Base-by-base conservation (phyloP, 2,797 vertebrate genomes). In the Leptoclinus maculatus region DNA sequence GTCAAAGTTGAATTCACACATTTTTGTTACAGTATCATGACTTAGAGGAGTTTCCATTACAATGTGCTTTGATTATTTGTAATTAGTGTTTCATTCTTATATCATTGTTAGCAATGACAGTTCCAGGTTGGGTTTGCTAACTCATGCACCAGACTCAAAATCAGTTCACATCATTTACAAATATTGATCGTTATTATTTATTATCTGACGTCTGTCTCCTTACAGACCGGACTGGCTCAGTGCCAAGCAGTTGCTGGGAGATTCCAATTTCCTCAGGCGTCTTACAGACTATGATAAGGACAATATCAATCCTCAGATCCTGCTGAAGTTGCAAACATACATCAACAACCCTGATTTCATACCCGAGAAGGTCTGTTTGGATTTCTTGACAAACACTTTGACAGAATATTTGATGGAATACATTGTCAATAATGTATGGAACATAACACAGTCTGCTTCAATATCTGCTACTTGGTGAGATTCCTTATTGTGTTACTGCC, bases 221-320 rank as follows among this genome's bases (percentile, higher is more conserved):
- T 69, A 87, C 87, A 97, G 96, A 83, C 92, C 95, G 36, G 96
- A 97, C 85, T 97, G 96, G 96, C 27, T 90, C 39, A 85, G 94
- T 79, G 96, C 96, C 80, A 97, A 97, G 82, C 95, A 97, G 78
- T 74, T 97, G 84, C 93, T 97, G 54, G 93, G 95, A 34, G 96
- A 97, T 64, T 92, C 94, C 38, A 90, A 95, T 90, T 97, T 97
- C 80, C 93, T 97, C 45, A 94, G 77, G 89, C 95, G 93, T 56
- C 93, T 97, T 82, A 93, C 90, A 49, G 95, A 97, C 32, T 96
- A 95, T 36, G 95, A 97, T 83, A 96, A 97, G 91, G 95, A 96
- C 87, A 96, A 97, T 87, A 95, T 97, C 87, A 96, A 94, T 47
- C 87, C 94, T 29, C 92, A 95, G 80, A 91, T 96, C 75, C 83